These are phyloP conservation scores for Ammospiza maritima DNA, from an alignment of 2,797 vertebrate species.

Conservation along the genomic window DNA sequence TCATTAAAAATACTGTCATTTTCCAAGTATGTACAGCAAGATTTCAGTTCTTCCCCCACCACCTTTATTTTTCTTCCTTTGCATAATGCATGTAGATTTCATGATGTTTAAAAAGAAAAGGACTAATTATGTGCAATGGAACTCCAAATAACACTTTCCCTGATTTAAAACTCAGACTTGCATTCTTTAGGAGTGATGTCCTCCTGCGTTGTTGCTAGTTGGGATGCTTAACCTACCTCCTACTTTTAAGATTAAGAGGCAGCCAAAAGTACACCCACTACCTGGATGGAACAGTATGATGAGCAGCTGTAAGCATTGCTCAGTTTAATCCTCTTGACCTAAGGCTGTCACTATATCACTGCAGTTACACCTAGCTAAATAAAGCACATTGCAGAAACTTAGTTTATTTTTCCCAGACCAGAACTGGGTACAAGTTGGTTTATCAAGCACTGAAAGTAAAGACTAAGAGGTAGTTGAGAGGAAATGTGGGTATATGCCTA, in stretches of 20 bases:
- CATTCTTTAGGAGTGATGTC: background rate
- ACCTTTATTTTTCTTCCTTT: background rate
- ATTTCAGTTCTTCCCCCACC: background rate
- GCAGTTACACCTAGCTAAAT: background rate
- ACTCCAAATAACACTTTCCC: background rate
- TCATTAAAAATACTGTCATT: background rate
- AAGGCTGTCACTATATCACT: background rate
- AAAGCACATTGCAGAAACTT: background rate
- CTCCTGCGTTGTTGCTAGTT: background rate
- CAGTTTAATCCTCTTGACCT: slow-evolving; percentile 24
- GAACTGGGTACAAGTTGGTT: background rate
- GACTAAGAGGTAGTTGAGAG: background rate
- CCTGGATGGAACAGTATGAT: background rate
- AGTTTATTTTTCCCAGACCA: background rate
- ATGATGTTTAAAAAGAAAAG: background rate
- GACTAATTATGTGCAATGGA: background rate
- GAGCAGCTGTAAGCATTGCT: background rate
- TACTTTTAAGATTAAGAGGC: background rate
- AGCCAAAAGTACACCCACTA: background rate
- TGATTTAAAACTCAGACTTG: background rate
- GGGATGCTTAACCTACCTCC: background rate
- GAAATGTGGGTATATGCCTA: background rate
- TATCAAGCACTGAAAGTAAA: background rate
- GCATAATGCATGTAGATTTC: background rate
- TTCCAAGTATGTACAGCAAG: background rate